phyloP scores from a whole-genome alignment of 2,888 invertebrate genomes.

The Troglohyphantes excavatus region DNA sequence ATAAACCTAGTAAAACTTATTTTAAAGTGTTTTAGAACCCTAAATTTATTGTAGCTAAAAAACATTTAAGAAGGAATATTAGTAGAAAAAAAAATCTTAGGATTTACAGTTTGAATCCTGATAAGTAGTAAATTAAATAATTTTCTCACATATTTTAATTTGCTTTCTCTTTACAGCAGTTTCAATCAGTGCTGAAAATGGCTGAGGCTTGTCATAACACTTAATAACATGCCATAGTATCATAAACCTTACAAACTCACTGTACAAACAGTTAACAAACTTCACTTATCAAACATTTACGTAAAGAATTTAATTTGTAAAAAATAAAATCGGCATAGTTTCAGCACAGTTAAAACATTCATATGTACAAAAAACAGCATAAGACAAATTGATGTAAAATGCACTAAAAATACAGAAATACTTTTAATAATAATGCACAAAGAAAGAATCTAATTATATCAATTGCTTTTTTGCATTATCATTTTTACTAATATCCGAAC shows the following conservation, averaged over 20 bases:
- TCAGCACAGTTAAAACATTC: neutral
- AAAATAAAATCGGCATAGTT: neutral
- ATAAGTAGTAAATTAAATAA: too few species aligned
- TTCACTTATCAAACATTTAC: neutral
- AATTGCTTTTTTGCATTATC: neutral
- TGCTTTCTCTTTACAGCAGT: conserved; percentile 6
- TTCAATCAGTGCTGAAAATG: neutral
- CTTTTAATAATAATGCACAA: neutral
- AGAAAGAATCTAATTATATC: neutral
- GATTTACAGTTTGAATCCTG: too few species aligned
- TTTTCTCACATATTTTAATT: too few species aligned
- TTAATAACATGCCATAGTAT: neutral
- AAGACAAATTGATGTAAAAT: neutral
- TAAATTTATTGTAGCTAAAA: neutral
- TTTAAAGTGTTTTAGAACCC: neutral
- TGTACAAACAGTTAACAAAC: conserved; percentile 5
- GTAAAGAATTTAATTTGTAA: neutral
- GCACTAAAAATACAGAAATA: neutral
- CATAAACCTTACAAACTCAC: conserved; percentile 5
- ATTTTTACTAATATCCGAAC: too few species aligned
- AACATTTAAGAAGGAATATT: neutral
- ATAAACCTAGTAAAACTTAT: neutral
- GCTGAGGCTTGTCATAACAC: neutral
- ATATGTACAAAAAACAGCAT: neutral
- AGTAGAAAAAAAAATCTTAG: neutral